Conservation (phyloP, 2,113 vertebrate species). For the Macquaria ambigua region DNA sequence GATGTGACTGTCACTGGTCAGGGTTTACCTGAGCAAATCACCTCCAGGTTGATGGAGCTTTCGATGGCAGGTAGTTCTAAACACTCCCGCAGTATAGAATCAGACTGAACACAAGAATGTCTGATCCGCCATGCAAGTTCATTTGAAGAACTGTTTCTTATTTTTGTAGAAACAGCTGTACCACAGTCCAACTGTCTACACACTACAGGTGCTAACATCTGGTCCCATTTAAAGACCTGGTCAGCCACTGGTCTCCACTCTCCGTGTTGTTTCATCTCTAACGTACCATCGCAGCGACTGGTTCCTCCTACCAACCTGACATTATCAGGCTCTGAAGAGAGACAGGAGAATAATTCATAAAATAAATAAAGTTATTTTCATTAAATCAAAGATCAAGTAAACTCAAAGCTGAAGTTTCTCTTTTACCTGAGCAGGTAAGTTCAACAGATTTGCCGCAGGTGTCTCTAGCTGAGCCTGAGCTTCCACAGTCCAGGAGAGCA, state of each 20-base stretch:
- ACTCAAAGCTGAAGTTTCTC: neutral
- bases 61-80: no score
- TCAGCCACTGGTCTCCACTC: neutral
- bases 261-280: neutral
- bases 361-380: no score
- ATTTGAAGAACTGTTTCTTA: neutral
- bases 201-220: neutral
- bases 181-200: neutral
- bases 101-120: neutral
- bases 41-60: no score
- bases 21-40: no score
- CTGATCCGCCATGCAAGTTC: neutral
- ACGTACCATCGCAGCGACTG: neutral
- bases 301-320: no score
- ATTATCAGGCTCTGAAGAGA: no score
- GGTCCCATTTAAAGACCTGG: neutral
- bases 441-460: neutral
- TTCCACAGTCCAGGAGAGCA: neutral
- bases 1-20: no score
- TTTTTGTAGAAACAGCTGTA: neutral
- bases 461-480: neutral
- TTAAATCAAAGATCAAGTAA: no score
- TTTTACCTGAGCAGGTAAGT: constrained; percentile 11
- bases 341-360: no score
- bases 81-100: no score